These are phyloP conservation scores for Irena cyanogastra DNA, from an alignment of 2,113 vertebrate species.

Conservation along the genomic window DNA sequence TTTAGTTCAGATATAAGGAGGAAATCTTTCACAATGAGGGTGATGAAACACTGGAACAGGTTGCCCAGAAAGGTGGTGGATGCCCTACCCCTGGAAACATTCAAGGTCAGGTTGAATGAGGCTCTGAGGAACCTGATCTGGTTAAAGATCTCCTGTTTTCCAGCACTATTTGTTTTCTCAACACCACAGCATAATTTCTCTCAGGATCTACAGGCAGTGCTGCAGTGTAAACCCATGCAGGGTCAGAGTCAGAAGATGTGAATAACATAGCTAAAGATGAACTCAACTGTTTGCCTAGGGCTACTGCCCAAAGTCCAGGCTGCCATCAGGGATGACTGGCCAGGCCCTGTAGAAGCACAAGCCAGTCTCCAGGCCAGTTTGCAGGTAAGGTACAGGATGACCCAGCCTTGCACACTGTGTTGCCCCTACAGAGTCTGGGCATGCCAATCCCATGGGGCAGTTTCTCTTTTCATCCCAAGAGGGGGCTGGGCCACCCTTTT, in stretches of 20 bases:
- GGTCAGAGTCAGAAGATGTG: neutral
- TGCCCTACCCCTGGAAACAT: neutral
- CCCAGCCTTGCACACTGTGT: neutral
- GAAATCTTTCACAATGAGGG: neutral
- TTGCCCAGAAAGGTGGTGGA: neutral
- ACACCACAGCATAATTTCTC: neutral
- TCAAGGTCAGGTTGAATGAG: neutral
- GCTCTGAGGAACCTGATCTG: neutral
- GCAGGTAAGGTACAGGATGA: neutral
- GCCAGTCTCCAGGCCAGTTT: neutral
- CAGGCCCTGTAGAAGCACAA: neutral
- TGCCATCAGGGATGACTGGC: neutral
- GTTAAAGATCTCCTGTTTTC: neutral
- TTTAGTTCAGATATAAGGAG: neutral
- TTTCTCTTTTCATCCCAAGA: neutral
- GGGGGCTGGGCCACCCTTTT: fast-evolving
- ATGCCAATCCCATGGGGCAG: neutral
- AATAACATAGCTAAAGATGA: neutral
- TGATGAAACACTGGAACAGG: neutral
- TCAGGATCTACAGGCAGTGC: neutral
- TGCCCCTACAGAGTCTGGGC: neutral
- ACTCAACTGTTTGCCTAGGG: neutral
- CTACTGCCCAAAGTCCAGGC: neutral
- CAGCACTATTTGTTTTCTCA: neutral
- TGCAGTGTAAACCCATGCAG: neutral